Percentiles rank a stretch among this genome's conserved stretches.
Evolutionary conservation across 1,140 invertebrate species (phyloP).

Genomic region (Drosophila elegans): DNA sequence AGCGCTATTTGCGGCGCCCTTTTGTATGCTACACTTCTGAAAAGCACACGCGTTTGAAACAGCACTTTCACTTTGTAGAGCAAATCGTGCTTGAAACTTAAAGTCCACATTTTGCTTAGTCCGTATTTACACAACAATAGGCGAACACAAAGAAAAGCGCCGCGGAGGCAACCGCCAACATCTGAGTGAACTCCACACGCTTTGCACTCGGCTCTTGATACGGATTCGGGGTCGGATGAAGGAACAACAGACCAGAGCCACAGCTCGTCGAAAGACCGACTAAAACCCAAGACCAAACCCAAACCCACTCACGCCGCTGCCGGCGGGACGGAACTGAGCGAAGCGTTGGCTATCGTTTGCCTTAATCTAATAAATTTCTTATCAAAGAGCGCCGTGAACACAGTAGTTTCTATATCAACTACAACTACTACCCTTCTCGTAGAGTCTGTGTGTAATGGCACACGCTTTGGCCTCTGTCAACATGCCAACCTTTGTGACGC

Average conservation of each 20-base stretch:
- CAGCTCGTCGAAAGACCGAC: conserved; percentile 58
- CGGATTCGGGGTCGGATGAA: conserved; percentile 18
- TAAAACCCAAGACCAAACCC: conserved; percentile 27
- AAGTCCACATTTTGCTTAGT: conserved; percentile 30
- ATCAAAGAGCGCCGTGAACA: conserved; percentile 60
- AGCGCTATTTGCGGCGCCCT: conserved; percentile 19
- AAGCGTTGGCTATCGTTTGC: conserved; percentile 60
- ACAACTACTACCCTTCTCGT: background rate
- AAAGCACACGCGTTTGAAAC: background rate
- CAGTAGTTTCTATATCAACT: conserved; percentile 19
- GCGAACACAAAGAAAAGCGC: conserved; percentile 19
- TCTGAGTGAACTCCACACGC: background rate
- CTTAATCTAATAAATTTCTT: conserved; percentile 81
- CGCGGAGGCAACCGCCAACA: conserved; percentile 6
- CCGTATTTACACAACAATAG: conserved; percentile 15
- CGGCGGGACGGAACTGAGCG: conserved; percentile 13
- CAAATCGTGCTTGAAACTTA: conserved; percentile 30
- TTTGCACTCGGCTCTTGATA: background rate
- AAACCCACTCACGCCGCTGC: conserved; percentile 47
- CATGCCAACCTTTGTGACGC: conserved; percentile 42
- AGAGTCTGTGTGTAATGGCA: conserved; percentile 30
- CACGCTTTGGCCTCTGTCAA: conserved; percentile 40
- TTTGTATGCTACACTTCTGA: conserved; percentile 26
- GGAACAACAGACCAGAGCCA: conserved; percentile 54
- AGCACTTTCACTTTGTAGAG: conserved; percentile 41